Evolutionary conservation across 2,888 invertebrate genomes (phyloP), one percentile per base, ranked within the genome.

Genomic region (Sthenelais limicola): DNA sequence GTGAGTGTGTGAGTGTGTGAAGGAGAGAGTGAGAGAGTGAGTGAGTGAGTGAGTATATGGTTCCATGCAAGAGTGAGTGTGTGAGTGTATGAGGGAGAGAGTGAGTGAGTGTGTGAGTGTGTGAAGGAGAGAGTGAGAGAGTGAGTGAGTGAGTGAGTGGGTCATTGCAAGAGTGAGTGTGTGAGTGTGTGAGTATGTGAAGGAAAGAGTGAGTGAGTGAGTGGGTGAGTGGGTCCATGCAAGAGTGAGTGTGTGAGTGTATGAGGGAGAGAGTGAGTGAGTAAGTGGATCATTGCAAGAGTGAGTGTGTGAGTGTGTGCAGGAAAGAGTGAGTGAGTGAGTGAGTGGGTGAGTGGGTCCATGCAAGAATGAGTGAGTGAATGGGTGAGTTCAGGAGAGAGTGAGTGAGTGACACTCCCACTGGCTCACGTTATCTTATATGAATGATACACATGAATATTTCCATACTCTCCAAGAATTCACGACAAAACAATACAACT

Each of bases 171-270:
- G 43, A 12, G 43, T 43, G 43, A 43, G 43, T 43, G 43, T 43
- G 43, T 43, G 43, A 43, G 43, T 43, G 43, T 43, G 43, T 43
- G 43, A 43, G 43, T 43, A 43, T 43, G 43, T 43, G 43, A 12
- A 18, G 9, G 43, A 12, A 18, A 12, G 43, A 12, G 43, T 43
- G 43, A 43, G 43, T 12, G 43, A 43, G 43, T 43, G 43, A 12
- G 43, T 43, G 43, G 9, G 43, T 43, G 43, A 12, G 43, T 43
- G 43, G 9, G 43, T 12, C 12, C 15, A 18, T 43, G 43, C 15
- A 18, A 43, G 43, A 12, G 43, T 43, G 43, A 12, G 43, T 12
- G 43, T 43, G 43, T 43, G 43, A 12, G 43, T 12, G 43, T 43
- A 18, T 43, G 43, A 12, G 43, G 18, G 43, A 12, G 43, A 12